Percentiles rank a stretch among this genome's conserved stretches.
Evolutionary conservation across 2,113 vertebrate species (phyloP).

Genomic region (Phylloscopus trochiloides): DNA sequence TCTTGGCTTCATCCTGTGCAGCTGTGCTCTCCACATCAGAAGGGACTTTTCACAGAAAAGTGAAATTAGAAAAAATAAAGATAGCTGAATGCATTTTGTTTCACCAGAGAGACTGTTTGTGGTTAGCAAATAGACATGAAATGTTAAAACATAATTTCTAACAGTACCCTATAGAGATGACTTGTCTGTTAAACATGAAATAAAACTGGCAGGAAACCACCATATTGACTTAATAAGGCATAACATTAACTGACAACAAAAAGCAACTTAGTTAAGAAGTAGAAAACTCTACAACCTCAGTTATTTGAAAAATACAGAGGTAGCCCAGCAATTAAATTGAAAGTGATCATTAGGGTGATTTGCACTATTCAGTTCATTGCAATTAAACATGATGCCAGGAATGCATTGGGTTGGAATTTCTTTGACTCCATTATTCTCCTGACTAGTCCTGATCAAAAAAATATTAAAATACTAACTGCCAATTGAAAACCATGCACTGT

Average conservation of each 20-base stretch:
- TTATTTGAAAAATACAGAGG: slow-evolving; percentile 52
- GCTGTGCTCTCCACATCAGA: slow-evolving; percentile 43
- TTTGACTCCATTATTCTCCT: not conserved
- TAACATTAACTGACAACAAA: slow-evolving; percentile 33
- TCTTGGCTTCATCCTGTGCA: slow-evolving; percentile 26
- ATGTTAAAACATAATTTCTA: slow-evolving; percentile 52
- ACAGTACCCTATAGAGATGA: slow-evolving; percentile 57
- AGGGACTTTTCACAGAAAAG: slow-evolving; percentile 20
- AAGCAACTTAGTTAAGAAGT: not conserved
- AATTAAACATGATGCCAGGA: not conserved
- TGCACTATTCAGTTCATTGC: not conserved
- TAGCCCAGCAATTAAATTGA: not conserved
- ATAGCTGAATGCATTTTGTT: slow-evolving; percentile 11
- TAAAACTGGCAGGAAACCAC: slow-evolving; percentile 28
- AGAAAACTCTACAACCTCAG: slow-evolving; percentile 46
- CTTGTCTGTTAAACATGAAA: slow-evolving; percentile 44
- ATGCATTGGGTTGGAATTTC: not conserved
- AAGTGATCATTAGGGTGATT: slow-evolving; percentile 8
- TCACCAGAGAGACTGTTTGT: slow-evolving; percentile 34
- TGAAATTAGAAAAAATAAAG: slow-evolving; percentile 48
- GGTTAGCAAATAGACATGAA: slow-evolving; percentile 51
- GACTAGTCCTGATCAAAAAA: not conserved
- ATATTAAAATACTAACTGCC: not conserved
- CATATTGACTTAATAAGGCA: slow-evolving; percentile 16
- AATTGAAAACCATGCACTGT: not conserved